Evolutionary conservation across 2,797 vertebrate genomes (phyloP).

Genomic region (Centropyge bicolor): DNA sequence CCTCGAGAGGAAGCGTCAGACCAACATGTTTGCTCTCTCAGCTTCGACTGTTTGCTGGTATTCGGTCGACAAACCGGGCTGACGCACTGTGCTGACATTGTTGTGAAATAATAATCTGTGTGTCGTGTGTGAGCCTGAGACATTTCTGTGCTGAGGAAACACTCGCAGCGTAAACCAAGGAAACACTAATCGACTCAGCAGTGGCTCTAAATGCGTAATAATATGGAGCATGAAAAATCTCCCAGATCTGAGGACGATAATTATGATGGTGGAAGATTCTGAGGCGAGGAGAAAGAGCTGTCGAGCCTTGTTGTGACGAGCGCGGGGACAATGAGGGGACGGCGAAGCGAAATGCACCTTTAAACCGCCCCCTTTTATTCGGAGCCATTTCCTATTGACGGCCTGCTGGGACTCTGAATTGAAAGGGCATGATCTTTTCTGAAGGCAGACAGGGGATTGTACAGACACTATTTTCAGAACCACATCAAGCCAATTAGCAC

Average conservation of each 20-base stretch:
- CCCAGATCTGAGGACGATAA: conserved; percentile 12
- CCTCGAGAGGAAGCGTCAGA: too few species aligned
- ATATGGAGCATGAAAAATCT: background rate
- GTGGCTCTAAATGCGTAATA: background rate
- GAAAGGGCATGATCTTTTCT: conserved; percentile 79
- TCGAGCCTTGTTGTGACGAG: background rate
- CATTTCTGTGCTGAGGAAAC: background rate
- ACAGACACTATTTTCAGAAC: conserved; percentile 76
- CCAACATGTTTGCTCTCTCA: too few species aligned
- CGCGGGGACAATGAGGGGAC: conserved; percentile 10
- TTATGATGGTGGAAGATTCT: conserved; percentile 4
- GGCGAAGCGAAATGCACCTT: conserved; percentile 59
- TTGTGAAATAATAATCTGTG: background rate
- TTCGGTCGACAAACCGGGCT: background rate
- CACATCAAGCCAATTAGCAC: conserved; percentile 84
- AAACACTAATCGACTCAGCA: background rate
- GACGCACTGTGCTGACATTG: too few species aligned
- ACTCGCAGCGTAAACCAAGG: background rate
- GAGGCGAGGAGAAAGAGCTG: background rate
- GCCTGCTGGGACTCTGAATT: conserved; percentile 71
- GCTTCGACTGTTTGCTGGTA: background rate
- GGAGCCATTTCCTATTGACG: conserved; percentile 57
- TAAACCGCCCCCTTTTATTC: conserved; percentile 49
- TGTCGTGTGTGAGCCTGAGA: background rate
- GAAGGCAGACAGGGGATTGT: conserved; percentile 72